These are phyloP conservation scores for Ditylenchus weischeri DNA, from an alignment of 2,888 invertebrate species.

Conservation along the genomic window DNA sequence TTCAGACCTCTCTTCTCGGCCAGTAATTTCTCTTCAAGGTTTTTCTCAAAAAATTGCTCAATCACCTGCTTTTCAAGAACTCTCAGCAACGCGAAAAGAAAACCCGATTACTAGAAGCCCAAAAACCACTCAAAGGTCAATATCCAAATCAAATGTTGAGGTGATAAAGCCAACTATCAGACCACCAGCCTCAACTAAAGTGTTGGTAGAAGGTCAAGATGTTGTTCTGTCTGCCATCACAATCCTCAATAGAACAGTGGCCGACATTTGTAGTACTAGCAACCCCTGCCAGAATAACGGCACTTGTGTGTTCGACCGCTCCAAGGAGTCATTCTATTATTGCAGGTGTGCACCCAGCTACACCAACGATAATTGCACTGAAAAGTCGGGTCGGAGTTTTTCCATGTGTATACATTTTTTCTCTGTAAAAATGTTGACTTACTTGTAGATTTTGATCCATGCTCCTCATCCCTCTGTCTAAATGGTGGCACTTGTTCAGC, in stretches of 20 bases:
- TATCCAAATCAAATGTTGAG: too few species aligned
- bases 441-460: conserved; percentile 47
- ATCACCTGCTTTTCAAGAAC: too few species aligned
- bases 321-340: conserved; percentile 37
- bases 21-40: too few species aligned
- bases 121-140: too few species aligned
- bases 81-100: too few species aligned
- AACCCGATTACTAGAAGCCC: too few species aligned
- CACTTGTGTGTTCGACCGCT: conserved; percentile 50
- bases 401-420: too few species aligned
- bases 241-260: too few species aligned
- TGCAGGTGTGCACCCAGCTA: conserved; percentile 51
- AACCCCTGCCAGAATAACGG: conserved; percentile 55
- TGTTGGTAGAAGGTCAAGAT: too few species aligned
- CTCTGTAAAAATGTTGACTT: background rate
- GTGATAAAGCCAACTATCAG: background rate
- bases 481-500: conserved; percentile 53
- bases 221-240: too few species aligned
- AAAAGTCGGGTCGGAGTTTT: conserved; percentile 40
- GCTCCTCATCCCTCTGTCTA: conserved; percentile 45
- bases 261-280: too few species aligned
- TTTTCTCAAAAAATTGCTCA: too few species aligned
- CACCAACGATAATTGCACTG: conserved; percentile 49
- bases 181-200: conserved; percentile 6
- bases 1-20: background rate